Evolutionary conservation across 2,113 vertebrate species (phyloP), one percentile per base, ranked within the genome.

Genomic region (Zootoca vivipara): DNA sequence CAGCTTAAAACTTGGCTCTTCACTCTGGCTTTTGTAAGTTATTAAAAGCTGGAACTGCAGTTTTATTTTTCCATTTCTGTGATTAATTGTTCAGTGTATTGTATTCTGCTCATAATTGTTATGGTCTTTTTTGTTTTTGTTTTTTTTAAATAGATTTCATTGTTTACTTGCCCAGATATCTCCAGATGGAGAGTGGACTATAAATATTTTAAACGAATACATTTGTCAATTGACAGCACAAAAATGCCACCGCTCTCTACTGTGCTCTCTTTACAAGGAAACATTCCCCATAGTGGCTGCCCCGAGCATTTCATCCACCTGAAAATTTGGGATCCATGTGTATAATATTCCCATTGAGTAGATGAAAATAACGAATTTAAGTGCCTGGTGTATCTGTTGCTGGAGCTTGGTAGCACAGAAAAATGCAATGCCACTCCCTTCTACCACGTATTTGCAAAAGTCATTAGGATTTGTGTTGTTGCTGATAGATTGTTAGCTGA

Each of bases 391-490:
- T 35, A 75, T 38, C 18, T 56, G 26, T 30, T 26, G 40, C 22
- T 28, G 52, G 35, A 38, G 16, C 42, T 1, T 85, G 69, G 62
- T 38, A 46, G 2, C 85, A 78, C 30, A 70, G 56, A 0, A 40
- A 82, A 62, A 70, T 69, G 3, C 72, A 0, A 0, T 64, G 84
- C 0, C 38, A 12, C 0, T 40, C 70, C 26, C 10, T 90, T 24
- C 20, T 1, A 77, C 73, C 72, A 46, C 35, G 62, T 24, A 75
- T 10, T 42, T 1, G 12, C 0, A 78, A 30, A 67, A 58, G 1
- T 18, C 85, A 90, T 91, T 22, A 24, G 84, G 85, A 85, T n/a
- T 73, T 58, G 52, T 75, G 28, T 75, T 33, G 10, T 75, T 69
- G 20, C 38, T 20, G 33, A 74, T 64, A 65, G 18, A n/a, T 82